These are phyloP conservation scores for Scopus umbretta DNA, from an alignment of 2,113 vertebrate species.

Conservation along the genomic window DNA sequence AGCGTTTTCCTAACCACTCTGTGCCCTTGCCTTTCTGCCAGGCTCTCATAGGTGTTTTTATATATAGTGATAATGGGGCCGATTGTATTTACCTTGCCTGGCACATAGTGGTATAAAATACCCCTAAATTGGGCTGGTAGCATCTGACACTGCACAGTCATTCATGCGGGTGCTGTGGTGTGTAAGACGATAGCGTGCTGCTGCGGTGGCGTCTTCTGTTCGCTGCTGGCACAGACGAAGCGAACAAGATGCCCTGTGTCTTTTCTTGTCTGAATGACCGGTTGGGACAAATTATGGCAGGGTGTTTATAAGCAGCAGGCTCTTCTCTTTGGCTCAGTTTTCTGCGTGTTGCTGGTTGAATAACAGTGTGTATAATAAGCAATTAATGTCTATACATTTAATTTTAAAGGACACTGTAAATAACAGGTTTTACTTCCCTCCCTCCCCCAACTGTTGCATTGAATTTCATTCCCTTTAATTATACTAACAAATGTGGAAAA, in stretches of 20 bases:
- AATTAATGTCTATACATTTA: slow-evolving; percentile 56
- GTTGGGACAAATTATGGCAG: slow-evolving; percentile 11
- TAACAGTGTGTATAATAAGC: slow-evolving; percentile 47
- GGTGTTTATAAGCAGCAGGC: slow-evolving; percentile 13
- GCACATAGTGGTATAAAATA: background rate
- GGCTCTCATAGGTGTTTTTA: background rate
- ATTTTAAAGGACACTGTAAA: slow-evolving; percentile 60
- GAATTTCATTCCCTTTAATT: slow-evolving; percentile 60
- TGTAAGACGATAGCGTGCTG: background rate
- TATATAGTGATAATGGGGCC: background rate
- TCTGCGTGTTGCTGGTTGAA: slow-evolving; percentile 20
- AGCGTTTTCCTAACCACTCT: background rate
- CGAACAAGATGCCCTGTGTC: background rate
- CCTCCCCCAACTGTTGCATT: slow-evolving; percentile 58
- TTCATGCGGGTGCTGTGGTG: background rate
- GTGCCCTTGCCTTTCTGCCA: background rate
- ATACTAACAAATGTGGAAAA: slow-evolving; percentile 56
- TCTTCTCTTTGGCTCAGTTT: slow-evolving; percentile 30
- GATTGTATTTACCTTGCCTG: background rate
- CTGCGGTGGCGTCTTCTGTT: background rate
- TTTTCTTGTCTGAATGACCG: background rate
- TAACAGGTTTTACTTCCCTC: slow-evolving; percentile 56
- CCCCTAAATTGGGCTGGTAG: background rate
- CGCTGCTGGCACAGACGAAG: background rate
- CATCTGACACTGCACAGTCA: background rate